Evolutionary conservation across 2,888 invertebrate species (phyloP), one percentile per base, ranked within the genome.

Genomic region (Sinhomidia bicolor): DNA sequence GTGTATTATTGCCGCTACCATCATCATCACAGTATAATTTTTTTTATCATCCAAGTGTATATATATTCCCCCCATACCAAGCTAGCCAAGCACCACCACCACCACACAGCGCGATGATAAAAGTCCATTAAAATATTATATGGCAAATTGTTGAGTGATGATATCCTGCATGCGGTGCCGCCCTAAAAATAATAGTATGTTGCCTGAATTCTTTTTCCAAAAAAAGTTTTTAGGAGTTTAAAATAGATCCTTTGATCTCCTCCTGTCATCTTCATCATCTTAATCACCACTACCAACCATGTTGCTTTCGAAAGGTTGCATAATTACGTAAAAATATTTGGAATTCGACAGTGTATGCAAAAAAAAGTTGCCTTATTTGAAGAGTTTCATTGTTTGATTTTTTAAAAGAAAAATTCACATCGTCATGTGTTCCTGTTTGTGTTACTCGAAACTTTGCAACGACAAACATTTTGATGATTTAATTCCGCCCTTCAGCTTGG

Each of bases 121-220:
- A 85, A 78, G 10, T 78, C 85, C 85, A 85, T 85, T 85, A 76
- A 51, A 14, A 62, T 62, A 41, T 80, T 23, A 62, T 78, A 47
- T 85, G n/a, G 41, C 23, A 68, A 82, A 68, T 82, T 51, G 54
- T 14, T 78, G 85, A 85, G 85, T 85, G 85, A 84, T 84, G 84
- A 85, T 85, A 62, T 78, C 47, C 17, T 57, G 32, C 84, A 84
- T n/a, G n/a, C n/a, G n/a, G n/a, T n/a, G n/a, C n/a, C n/a, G n/a
- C n/a, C 74, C 74, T 74, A 26, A 23, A 32, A 65, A 65, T 7
- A 65, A 65, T 10, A 60, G 23, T 9, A 26, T 23, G 20, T 17
- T n/a, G 29, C 32, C 41, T 32, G n/a, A 23, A 44, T 23, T 6
- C 47, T 78, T 17, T 23, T 20, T 71, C 12, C 3, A 71, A 36